Conservation (phyloP, 2,888 invertebrate species). For the Cryptocephalus primarius region DNA sequence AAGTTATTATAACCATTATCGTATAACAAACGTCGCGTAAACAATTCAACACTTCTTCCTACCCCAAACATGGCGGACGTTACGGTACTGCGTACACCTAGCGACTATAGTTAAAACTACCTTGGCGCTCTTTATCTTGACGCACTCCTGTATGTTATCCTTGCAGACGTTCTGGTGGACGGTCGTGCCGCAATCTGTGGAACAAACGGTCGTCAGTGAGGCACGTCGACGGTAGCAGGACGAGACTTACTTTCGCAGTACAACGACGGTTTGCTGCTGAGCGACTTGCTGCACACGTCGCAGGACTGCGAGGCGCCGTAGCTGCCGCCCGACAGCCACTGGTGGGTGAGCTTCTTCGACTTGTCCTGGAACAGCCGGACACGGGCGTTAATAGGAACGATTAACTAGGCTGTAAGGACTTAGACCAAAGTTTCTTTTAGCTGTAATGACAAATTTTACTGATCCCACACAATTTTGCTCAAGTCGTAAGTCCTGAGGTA, state of each 20-base stretch:
- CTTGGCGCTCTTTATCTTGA: conserved; percentile 58
- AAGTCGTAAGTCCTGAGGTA: no score
- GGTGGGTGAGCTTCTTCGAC: conserved; percentile 61
- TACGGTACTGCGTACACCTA: no score
- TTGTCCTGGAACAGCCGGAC: conserved; percentile 59
- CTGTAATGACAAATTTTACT: no score
- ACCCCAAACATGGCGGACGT: no score
- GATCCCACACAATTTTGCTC: no score
- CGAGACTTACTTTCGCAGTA: conserved; percentile 68
- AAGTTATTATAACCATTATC: not conserved
- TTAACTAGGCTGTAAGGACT: no score
- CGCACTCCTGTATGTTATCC: conserved; percentile 78
- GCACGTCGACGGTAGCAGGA: not conserved
- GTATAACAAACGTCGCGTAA: not conserved
- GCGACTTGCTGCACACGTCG: conserved; percentile 68
- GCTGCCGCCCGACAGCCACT: conserved; percentile 60
- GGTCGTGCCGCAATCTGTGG: conserved; percentile 71
- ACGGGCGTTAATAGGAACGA: no score
- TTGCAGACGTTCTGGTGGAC: conserved; percentile 83
- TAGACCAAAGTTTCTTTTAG: no score
- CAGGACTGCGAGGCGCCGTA: conserved; percentile 55
- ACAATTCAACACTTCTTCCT: no score
- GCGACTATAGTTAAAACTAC: conserved; percentile 33
- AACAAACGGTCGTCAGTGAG: conserved; percentile 6
- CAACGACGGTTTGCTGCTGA: conserved; percentile 71